These are phyloP conservation scores for Nettapus auritus DNA, from an alignment of 2,113 vertebrate species.

Conservation along the genomic window DNA sequence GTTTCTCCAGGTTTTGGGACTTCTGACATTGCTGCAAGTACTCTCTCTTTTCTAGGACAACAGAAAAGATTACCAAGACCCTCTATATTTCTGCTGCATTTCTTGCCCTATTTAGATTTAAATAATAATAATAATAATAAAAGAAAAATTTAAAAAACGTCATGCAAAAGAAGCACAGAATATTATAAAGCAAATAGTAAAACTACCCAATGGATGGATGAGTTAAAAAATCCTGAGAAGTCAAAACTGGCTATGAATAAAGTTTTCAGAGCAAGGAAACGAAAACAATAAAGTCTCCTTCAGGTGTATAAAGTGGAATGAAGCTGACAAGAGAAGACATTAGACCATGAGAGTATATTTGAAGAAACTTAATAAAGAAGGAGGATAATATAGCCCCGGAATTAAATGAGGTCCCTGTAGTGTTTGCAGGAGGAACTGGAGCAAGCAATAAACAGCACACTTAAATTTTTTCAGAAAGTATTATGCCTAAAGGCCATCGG, in stretches of 20 bases:
- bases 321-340: constrained; percentile 45
- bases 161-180: background rate
- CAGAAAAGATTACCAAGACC: background rate
- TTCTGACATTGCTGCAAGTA: background rate
- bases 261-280: constrained; percentile 23
- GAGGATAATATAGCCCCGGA: constrained; percentile 5
- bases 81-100: background rate
- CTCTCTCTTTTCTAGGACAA: background rate
- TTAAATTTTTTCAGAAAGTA: constrained; percentile 30
- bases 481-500: constrained; percentile 32
- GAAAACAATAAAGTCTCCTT: constrained; percentile 33
- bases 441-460: constrained; percentile 19
- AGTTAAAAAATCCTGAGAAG: background rate
- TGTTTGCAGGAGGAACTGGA: constrained; percentile 21
- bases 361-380: constrained; percentile 55
- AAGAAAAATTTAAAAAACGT: background rate
- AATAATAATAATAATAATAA: constrained; percentile 16
- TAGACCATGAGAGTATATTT: background rate
- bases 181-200: background rate
- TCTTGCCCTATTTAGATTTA: background rate
- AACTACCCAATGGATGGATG: background rate
- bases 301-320: constrained; percentile 20
- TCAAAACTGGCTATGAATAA: constrained; percentile 32
- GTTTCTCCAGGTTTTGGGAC: background rate
- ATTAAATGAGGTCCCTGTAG: constrained; percentile 58